Base-by-base conservation (phyloP, 2,888 invertebrate species). In the Tineola bisselliella region DNA sequence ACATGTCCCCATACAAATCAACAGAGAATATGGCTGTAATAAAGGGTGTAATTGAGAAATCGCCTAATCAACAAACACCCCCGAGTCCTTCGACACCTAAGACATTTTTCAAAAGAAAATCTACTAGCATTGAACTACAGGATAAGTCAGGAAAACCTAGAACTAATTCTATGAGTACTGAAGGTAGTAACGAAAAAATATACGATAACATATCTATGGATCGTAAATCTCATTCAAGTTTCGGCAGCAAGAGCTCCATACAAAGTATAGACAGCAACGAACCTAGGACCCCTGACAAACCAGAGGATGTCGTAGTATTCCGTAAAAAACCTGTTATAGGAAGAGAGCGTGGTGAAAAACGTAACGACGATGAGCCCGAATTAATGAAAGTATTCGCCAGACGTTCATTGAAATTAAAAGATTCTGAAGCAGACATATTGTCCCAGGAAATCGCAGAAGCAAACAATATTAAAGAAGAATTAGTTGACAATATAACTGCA, bases 371-470 rank as follows among this genome's bases (percentile, higher is more conserved):
- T 38, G 92, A 93, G 72, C 93, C 94, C 0, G 94, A 94, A 76
- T 73, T 94, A 8, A 91, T 94, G 90, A 94, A 94, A 78, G 94
- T 94, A 0, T 94, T 94, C 72, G 94, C 94, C 0, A 83, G 94
- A 52, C 81, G 94, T 62, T 94, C 94, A n/a, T 79, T 94, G 0
- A 94, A 94, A 79, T 82, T 93, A n/a, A 93, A 92, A 79, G 93
- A 93, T 67, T 80, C 81, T 4, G 93, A 93, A 68, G 87, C 86
- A 0, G 90, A 90, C 62, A 79, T 78, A 48, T 78, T 92, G 62
- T 88, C 89, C 13, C 89, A 89, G 63, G 89, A 90, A 64, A 88
- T 90, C 43, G 79, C 89, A 0, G 81, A 86, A 33, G 75, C 76
- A 56, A 77, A 82, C 30, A 80, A 78, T 19, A 69, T 76, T 18